Base-by-base conservation (phyloP, 2,797 vertebrate species). In the Distichodus sexfasciatus region DNA sequence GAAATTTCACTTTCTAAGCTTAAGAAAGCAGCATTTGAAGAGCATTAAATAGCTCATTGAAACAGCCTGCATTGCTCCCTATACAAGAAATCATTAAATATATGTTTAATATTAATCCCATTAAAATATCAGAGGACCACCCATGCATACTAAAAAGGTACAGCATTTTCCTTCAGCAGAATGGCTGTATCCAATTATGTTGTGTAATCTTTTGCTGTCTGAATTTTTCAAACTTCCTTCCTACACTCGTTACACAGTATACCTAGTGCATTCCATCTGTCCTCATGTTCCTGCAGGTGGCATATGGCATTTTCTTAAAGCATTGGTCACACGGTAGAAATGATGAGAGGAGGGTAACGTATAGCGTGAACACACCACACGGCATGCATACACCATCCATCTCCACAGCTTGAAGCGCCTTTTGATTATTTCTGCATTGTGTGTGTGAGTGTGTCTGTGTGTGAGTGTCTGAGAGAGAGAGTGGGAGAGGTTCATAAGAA, bases 251-350 rank as follows among this genome's bases (percentile, higher is more conserved):
- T 41, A 41, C 57, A 60, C 57, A 43, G 62, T 41, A 2, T 26
- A 33, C 26, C 19, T 43, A 28, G 19, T 28, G 47, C 35, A 31
- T 72, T 53, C 47, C 53, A 7, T 29, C 8, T 46, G 28, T 66
- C 2, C 44, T 66, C 63, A 33, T 19, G 21, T 64, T 58, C 29
- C 21, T 53, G 12, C 36, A 66, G 60, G 21, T 66, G 58, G 31
- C 61, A 51, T 62, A 55, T 72, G 66, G 21, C 66, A 46, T 44
- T 29, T 55, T 53, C 46, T 48, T 59, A 75, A 75, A 72, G 66
- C 40, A 58, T 41, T 68, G 51, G 44, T 51, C 41, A 46, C 46
- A 36, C 6, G 2, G 17, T 50, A 38, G 55, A n/a, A 71, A 59
- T 66, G 33, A 64, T 15, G 43, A 58, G 35, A 41, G 12, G 12